These are phyloP conservation scores for Halesus radiatus DNA, from an alignment of 1,140 invertebrate species.

Conservation along the genomic window DNA sequence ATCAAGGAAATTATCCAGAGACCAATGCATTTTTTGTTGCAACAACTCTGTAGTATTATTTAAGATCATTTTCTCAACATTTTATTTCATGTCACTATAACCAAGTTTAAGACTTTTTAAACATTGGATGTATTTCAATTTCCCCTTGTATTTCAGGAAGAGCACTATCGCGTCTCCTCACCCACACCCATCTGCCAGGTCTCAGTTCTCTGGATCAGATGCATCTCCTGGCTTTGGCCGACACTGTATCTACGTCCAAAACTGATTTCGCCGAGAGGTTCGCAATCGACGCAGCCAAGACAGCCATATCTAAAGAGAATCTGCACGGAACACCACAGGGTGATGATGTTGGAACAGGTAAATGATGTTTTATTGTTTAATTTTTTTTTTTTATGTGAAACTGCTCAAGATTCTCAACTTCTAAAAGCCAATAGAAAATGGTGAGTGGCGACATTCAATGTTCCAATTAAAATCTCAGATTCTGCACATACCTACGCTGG, in stretches of 20 bases:
- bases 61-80: too few species aligned
- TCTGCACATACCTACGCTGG: too few species aligned
- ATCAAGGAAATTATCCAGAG: too few species aligned
- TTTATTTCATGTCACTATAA: too few species aligned
- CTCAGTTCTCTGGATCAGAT: conserved; percentile 98
- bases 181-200: conserved; percentile 96
- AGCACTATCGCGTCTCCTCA: conserved; percentile 88
- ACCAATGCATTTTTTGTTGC: too few species aligned
- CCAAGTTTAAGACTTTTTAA: too few species aligned
- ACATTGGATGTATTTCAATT: not conserved
- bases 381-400: too few species aligned
- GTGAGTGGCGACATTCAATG: too few species aligned
- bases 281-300: conserved; percentile 83
- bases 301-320: conserved; percentile 79
- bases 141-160: conserved; percentile 67
- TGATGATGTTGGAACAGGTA: conserved; percentile 71
- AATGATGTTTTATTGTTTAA: not conserved
- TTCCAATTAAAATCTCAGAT: too few species aligned
- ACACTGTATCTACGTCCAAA: conserved; percentile 95
- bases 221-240: conserved; percentile 97
- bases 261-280: conserved; percentile 89
- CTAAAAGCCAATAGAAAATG: too few species aligned
- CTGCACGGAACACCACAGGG: conserved; percentile 75
- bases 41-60: too few species aligned
- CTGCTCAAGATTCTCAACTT: too few species aligned